Base-by-base conservation (phyloP, 2,888 invertebrate genomes). In the Trichogramma evanescens region DNA sequence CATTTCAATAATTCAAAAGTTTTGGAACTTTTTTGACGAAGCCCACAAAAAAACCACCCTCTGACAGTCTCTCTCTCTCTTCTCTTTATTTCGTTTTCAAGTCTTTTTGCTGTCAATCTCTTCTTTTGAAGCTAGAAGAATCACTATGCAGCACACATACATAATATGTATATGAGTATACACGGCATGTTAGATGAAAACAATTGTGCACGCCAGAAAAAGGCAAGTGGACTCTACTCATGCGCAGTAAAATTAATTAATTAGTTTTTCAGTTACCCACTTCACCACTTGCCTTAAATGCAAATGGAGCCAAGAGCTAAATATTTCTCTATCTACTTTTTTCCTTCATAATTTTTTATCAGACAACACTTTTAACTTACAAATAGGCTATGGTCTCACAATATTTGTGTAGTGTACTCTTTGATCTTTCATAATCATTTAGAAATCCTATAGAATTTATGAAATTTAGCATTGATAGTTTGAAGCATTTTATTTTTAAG, bases 161-260 rank as follows among this genome's bases (percentile, higher is more conserved):
- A 13, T 48, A 7, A 10, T 13, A 13, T 13, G 48, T 10, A 48
- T 13, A 48, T 5, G 10, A 10, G 10, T 48, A 13, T 46, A 6
- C 46, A 46, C 46, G n/a, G n/a, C n/a, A 13, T 13, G 26, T 48
- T 13, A 13, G 48, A 10, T 13, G 10, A 7, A 48, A 48, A 48
- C 48, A 13, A 5, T 13, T 13, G 48, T 48, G 10, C 10, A 13
- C n/a, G 6, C 9, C 5, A 6, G 26, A 10, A 5, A 7, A 48
- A 48, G 10, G 26, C 10, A 13, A 10, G 48, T 13, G 26, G 48
- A 0, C 38, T 9, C 45, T 26, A 44, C 9, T 8, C 45, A 41
- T 7, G 6, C 5, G 38, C 49, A 13, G 43, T 50, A 44, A 50
- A 58, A 54, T 44, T 58, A 58, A 58, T 58, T 58, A 58, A 58